Evolutionary conservation across 2,797 vertebrate genomes (phyloP), one percentile per base, ranked within the genome.

Genomic region (Pipistrellus pygmaeus): DNA sequence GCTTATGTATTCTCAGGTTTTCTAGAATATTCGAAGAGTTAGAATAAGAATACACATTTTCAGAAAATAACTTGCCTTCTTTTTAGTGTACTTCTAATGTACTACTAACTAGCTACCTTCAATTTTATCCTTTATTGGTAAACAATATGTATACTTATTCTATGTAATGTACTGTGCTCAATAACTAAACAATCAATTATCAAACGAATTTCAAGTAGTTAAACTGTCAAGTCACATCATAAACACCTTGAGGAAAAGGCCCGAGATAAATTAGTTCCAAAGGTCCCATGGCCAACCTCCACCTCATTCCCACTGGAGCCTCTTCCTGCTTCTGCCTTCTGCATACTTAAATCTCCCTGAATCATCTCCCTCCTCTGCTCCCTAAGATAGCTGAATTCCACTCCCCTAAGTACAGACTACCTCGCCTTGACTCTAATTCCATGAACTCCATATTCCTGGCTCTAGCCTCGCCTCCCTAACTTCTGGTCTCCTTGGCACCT

Each of bases 231-330:
- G 30, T 85, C 44, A 27, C 30, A 73, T 62, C 23, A 72, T 11
- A 80, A 88, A 87, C 69, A 93, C 64, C 51, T 69, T 80, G 20
- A 62, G 64, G 66, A 91, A 82, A 75, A 41, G 64, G 23, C 15
- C 64, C 41, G 64, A 48, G 51, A 84, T 62, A 77, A 85, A 92
- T 78, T 64, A 51, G 53, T 75, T 91, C n/a, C 83, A 85, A 96
- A 96, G 46, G 12, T 84, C 55, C 73, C 62, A 38, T 21, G 6
- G 53, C 38, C 57, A 46, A 32, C 17, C 72, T 71, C 85, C 25
- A 44, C 23, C 15, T 44, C 27, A 46, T 62, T 60, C 68, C 25
- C 53, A n/a, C 0, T 46, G 17, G 30, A 32, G 14, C 5, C 5
- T 21, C n/a, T 25, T 64, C 3, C 44, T 72, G 9, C 55, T 55